Base-by-base conservation (phyloP, 2,888 invertebrate genomes). In the Elysia crispata region DNA sequence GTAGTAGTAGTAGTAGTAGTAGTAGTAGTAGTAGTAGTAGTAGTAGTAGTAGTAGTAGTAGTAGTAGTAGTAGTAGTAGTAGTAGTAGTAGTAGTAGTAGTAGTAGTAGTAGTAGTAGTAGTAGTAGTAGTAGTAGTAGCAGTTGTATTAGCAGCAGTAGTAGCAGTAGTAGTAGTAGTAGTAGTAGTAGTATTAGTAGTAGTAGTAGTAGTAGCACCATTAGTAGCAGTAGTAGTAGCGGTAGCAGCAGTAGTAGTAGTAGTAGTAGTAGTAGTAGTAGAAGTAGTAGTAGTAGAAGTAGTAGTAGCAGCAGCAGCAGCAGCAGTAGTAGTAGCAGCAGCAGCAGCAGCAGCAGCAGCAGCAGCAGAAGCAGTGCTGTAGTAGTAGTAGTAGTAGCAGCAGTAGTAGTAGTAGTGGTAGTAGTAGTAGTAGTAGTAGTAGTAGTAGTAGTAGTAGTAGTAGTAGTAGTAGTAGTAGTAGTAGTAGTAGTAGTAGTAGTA, bases 391-490 rank as follows among this genome's bases (percentile, higher is more conserved):
- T 6, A 69, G 33, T 31, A 69, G 18, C 3, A 69, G 33, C 0
- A 31, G 69, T 69, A 33, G 33, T 69, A 31, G 69, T 31, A 69
- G 69, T 33, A 69, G 18, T 33, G 11, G n/a, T 41, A 23, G 70
- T n/a, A 8, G n/a, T 70, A n/a, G 41, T 41, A 41, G 41, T 33
- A 70, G n/a, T n/a, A 41, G n/a, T n/a, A n/a, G 0, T 41, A 41
- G 70, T 41, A 41, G 69, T 6, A 31, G 69, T 5, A 69, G 33
- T 33, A 33, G 69, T 69, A 69, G 69, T 69, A 69, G 33, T 6
- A 33, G 20, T 31, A 33, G 33, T 69, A 69, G 69, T 33, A 5
- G 66, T 66, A 66, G 25, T 66, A 5, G n/a, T 67, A 67, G 67
- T 31, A 15, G 31, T 67, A 67, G 67, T 31, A 67, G 67, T 41